Evolutionary conservation across 2,888 invertebrate species (phyloP).

Genomic region (Oscheius onirici): DNA sequence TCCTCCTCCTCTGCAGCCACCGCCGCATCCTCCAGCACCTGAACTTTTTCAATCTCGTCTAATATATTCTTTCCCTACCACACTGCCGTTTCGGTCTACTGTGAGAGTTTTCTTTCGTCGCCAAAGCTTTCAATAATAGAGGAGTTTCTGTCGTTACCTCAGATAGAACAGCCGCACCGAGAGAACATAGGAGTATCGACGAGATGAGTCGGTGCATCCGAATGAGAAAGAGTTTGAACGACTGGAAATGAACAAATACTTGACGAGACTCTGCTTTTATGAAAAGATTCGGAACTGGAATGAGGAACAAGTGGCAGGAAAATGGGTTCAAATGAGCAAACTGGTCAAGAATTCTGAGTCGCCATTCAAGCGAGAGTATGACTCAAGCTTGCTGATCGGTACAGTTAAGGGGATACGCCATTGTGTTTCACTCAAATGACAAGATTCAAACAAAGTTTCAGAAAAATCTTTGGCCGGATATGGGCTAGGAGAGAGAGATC

Average conservation of each 20-base stretch:
- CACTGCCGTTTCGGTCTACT: slow-evolving; percentile 20
- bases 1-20: slow-evolving; percentile 13
- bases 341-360: no score
- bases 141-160: not conserved
- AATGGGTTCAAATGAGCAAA: no score
- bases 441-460: no score
- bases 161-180: not conserved
- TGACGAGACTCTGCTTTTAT: not conserved
- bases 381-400: no score
- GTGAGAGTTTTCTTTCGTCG: not conserved
- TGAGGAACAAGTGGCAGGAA: no score
- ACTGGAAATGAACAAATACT: slow-evolving; percentile 1
- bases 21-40: slow-evolving; percentile 28
- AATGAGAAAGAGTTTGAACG: not conserved
- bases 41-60: not conserved
- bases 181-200: not conserved
- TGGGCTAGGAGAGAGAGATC: no score
- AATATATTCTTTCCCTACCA: not conserved
- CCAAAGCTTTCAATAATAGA: not conserved
- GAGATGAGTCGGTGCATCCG: not conserved
- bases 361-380: not conserved
- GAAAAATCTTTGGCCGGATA: no score
- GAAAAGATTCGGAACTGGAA: no score
- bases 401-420: no score
- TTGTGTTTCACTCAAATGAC: no score